Evolutionary conservation across 2,113 vertebrate species (phyloP).

Genomic region (Oncorhynchus clarkii): DNA sequence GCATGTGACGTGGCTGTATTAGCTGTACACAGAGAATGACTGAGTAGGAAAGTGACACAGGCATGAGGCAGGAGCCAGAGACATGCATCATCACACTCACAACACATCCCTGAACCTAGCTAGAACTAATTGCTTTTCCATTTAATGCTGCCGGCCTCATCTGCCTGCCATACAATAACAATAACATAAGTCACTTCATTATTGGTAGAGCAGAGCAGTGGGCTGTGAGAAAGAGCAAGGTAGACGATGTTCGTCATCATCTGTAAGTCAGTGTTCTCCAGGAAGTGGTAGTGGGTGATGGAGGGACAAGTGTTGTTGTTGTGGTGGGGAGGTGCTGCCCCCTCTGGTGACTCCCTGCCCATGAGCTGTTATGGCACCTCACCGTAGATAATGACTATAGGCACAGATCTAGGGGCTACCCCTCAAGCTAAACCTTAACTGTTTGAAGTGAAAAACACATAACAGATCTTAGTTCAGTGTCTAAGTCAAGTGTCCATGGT

Average conservation of each 20-base stretch:
- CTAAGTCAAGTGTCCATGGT: too few relatives aligned
- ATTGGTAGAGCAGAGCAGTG: constrained; percentile 6
- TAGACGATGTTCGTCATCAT: background rate
- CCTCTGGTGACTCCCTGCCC: constrained; percentile 41
- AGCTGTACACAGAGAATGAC: background rate
- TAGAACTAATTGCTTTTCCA: constrained; percentile 43
- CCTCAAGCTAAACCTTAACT: too few relatives aligned
- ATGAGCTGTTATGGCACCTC: background rate
- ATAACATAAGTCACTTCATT: constrained; percentile 26
- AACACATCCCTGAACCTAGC: constrained; percentile 5
- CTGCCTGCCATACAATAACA: constrained; percentile 15
- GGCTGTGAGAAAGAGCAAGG: background rate
- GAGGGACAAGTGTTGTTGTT: background rate
- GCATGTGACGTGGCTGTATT: too few relatives aligned
- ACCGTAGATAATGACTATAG: too few relatives aligned
- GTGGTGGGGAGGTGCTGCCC: constrained; percentile 45
- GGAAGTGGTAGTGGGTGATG: background rate
- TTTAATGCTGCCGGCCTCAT: constrained; percentile 32
- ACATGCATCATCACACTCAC: constrained; percentile 28
- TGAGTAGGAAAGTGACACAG: constrained; percentile 7
- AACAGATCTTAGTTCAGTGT: background rate
- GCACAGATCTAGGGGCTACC: too few relatives aligned
- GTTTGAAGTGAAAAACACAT: background rate
- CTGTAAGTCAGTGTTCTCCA: constrained; percentile 37
- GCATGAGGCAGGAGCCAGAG: constrained; percentile 9